phyloP scores from a whole-genome alignment of 1,140 invertebrate species.

The Portunus trituberculatus region DNA sequence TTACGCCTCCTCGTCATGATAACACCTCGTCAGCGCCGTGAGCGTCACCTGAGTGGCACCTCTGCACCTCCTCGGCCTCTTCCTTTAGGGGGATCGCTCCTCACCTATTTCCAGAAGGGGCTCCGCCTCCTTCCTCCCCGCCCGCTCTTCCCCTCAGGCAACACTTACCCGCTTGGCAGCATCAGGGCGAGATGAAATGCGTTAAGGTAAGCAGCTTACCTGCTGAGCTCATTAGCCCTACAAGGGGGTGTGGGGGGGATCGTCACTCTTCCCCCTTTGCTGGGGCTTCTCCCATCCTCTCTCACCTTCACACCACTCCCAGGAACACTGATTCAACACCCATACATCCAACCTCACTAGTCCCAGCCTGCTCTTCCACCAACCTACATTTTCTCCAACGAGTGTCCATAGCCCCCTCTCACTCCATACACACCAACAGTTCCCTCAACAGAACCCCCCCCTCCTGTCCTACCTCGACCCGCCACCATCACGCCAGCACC shows the following conservation, averaged over 20 bases:
- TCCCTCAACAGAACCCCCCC: too few relatives aligned
- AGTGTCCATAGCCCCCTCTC: too few relatives aligned
- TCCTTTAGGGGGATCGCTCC: not conserved
- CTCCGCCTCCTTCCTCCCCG: not conserved
- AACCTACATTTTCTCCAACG: too few relatives aligned
- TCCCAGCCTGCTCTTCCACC: too few relatives aligned
- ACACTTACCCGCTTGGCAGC: constrained; percentile 50
- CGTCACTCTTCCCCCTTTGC: not conserved
- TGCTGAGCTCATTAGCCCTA: constrained; percentile 65
- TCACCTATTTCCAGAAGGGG: not conserved
- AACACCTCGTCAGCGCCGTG: not conserved
- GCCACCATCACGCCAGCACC: too few relatives aligned
- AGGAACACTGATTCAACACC: not conserved
- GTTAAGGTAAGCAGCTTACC: constrained; percentile 68
- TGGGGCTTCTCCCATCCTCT: not conserved
- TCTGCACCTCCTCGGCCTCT: not conserved
- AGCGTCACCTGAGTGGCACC: not conserved
- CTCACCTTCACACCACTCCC: not conserved
- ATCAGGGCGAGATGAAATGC: constrained; percentile 62
- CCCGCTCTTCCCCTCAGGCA: not conserved
- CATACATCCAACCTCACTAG: not conserved
- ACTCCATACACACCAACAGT: too few relatives aligned
- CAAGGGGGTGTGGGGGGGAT: constrained; percentile 26
- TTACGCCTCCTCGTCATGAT: not conserved
- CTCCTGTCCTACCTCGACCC: too few relatives aligned